Evolutionary conservation across 2,113 vertebrate species (phyloP), one percentile per base, ranked within the genome.

Genomic region (Australoheros scitulus): DNA sequence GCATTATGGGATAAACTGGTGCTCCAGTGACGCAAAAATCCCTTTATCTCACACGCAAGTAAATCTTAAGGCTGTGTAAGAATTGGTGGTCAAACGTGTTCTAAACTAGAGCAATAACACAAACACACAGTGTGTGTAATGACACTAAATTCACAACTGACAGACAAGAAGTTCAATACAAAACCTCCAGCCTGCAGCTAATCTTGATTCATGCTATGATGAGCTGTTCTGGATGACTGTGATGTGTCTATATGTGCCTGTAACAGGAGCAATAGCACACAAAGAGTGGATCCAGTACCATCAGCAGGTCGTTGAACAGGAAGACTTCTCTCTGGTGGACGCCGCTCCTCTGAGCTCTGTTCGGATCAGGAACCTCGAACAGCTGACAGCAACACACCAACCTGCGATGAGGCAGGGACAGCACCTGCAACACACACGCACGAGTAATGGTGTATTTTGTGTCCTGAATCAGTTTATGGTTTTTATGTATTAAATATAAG

Each of bases 281-380:
- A 82, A 1, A 76, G 9, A 7, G 11, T 0, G 24, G 6, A 10
- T 60, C 26, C 7, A 93, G 94, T 95, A 99, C 98, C 98, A 99
- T 97, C 56, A 99, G 94, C 55, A 99, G 96, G 95, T 99, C 98
- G 13, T 99, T 99, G 96, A 99, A 99, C 91, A 99, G 97, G 95
- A 99, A 99, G 83, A 99, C 97, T 90, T 99, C 98, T 57, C 98
- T 95, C 91, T 99, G 98, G 94, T 99, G 98, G 68, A 99, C 93
- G 18, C 97, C 97, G 74, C 97, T 95, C 82, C 97, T 95, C 87
- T 99, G 98, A 9, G 96, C 97, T 38, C 97, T 94, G 90, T 98
- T 98, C 29, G 97, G 97, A 92, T 99, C 98, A 0, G 98, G 98
- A 60, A 99, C 98, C 94, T 99, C 98, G 0, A 97, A 98, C 80